Evolutionary conservation across 2,797 vertebrate genomes (phyloP).

Genomic region (Amblyraja radiata): DNA sequence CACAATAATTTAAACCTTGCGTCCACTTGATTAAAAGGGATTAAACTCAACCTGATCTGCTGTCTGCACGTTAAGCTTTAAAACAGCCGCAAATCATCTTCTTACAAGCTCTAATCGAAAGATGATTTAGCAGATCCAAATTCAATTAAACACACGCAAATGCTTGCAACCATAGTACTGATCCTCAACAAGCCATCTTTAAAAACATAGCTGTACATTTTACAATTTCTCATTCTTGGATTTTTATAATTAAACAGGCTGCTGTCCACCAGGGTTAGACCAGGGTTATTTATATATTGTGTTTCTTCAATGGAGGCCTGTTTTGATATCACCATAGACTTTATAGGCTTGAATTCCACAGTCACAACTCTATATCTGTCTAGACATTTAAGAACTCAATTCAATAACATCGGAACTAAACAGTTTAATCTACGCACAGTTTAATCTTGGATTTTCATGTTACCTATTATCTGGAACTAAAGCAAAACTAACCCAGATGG

Average conservation of each 20-base stretch:
- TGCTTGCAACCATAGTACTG: constrained; percentile 51
- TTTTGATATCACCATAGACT: constrained; percentile 52
- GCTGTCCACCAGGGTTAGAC: constrained; percentile 48
- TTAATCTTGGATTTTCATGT: constrained; percentile 8
- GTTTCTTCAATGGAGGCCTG: constrained; percentile 54
- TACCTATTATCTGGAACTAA: not conserved
- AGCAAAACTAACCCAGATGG: not conserved
- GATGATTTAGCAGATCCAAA: constrained; percentile 57
- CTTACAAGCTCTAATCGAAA: constrained; percentile 54
- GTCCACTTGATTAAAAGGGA: constrained; percentile 55
- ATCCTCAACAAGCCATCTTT: constrained; percentile 53
- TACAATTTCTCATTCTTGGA: constrained; percentile 57
- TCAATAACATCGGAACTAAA: constrained; percentile 6
- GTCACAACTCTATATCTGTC: constrained; percentile 51
- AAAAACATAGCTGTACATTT: constrained; percentile 53
- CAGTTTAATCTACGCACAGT: not conserved
- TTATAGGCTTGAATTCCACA: constrained; percentile 59
- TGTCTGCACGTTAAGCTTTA: constrained; percentile 56
- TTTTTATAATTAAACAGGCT: constrained; percentile 55
- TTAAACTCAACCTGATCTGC: constrained; percentile 56
- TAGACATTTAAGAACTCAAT: constrained; percentile 52
- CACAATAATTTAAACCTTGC: constrained; percentile 53
- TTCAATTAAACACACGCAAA: constrained; percentile 63
- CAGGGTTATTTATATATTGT: constrained; percentile 45
- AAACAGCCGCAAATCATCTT: constrained; percentile 60